phyloP scores from a whole-genome alignment of 2,113 vertebrate genomes.

The Casuarius casuarius region DNA sequence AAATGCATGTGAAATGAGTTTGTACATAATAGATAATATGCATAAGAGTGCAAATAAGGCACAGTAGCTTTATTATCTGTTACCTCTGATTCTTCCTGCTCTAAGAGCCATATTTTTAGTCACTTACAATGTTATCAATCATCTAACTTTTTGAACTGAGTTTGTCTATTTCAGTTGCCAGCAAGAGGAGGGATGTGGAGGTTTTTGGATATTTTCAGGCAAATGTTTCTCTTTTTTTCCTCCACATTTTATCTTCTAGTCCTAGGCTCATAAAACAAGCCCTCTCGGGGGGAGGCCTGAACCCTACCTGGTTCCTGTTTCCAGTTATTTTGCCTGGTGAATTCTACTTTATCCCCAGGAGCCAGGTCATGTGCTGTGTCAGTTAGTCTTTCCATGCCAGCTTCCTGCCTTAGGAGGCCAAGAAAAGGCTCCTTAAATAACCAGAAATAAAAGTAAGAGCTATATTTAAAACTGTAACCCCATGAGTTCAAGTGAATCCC shows the following conservation, averaged over 20 bases:
- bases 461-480: not conserved
- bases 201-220: not conserved
- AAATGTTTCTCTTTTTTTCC: not conserved
- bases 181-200: not conserved
- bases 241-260: not conserved
- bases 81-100: not conserved
- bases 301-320: not conserved
- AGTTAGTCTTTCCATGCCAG: not conserved
- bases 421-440: not conserved
- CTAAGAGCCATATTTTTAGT: not conserved
- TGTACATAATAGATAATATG: not conserved
- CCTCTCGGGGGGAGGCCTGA: not conserved
- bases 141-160: not conserved
- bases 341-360: not conserved
- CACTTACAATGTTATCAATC: not conserved
- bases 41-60: not conserved
- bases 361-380: not conserved
- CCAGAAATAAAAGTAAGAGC: not conserved
- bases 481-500: not conserved
- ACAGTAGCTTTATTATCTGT: not conserved
- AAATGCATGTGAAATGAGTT: not conserved
- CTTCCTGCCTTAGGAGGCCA: not conserved
- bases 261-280: not conserved
- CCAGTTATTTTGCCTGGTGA: not conserved
- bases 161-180: not conserved